phyloP scores from a whole-genome alignment of 2,113 vertebrate species.

The Trogon surrucura region DNA sequence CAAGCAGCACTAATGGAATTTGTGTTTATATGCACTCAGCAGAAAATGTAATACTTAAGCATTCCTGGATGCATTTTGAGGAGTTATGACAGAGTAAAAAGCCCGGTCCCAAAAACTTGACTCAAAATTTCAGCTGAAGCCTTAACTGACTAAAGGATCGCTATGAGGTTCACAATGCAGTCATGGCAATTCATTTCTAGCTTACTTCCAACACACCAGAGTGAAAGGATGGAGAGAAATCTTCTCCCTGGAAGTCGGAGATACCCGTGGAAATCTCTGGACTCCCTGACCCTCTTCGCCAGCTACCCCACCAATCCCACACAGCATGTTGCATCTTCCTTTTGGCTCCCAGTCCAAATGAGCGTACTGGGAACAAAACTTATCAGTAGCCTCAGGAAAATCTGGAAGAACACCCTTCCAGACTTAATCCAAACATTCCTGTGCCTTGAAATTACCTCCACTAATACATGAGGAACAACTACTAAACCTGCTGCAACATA shows the following conservation, averaged over 20 bases:
- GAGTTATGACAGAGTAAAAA: neutral
- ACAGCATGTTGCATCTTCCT: neutral
- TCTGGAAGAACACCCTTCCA: neutral
- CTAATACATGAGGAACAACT: neutral
- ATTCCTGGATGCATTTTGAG: neutral
- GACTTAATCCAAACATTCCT: neutral
- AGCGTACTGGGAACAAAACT: neutral
- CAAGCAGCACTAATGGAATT: neutral
- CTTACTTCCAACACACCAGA: neutral
- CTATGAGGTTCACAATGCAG: rapidly evolving
- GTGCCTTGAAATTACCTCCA: neutral
- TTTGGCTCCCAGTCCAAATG: neutral
- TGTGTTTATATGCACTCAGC: neutral
- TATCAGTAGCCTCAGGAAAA: neutral
- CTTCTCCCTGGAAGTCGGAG: neutral
- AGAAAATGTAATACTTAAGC: neutral
- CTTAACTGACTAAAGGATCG: neutral
- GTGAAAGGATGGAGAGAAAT: neutral
- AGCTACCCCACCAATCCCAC: neutral
- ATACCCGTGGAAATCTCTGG: neutral
- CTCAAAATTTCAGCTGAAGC: neutral
- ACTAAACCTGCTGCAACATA: neutral
- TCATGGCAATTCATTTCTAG: neutral
- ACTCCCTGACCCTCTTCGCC: neutral
- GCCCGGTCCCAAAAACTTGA: neutral